Base-by-base conservation (phyloP, 2,888 invertebrate species). In the Acanthosepion pharaonis region DNA sequence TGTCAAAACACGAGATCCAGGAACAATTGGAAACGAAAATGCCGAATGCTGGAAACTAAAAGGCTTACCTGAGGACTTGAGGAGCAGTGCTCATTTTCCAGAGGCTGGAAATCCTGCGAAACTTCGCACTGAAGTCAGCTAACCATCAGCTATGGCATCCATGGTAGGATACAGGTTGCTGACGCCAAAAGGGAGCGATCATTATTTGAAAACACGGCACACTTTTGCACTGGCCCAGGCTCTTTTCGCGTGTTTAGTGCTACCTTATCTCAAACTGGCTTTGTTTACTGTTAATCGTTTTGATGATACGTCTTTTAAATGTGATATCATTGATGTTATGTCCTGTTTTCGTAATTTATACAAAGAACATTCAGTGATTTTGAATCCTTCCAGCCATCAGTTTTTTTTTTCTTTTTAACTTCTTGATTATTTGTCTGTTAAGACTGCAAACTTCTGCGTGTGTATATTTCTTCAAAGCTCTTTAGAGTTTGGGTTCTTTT, bases 31-130 rank as follows among this genome's bases (percentile, higher is more conserved):
- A 11, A 23, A 78, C n/a, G 1, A 33, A 78, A n/a, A n/a, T 78
- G 5, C n/a, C n/a, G 33, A 78, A 78, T 78, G 11, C n/a, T 33
- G 8, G 48, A 51, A 53, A n/a, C 28, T 53, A 11, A 48, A 28
- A 23, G 93, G 6, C 59, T 33, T 94, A 94, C 94, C 94, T 94
- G 94, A 94, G 94, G 64, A 94, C 94, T 94, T 94, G 94, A 94
- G 94, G 59, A 94, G 94, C 94, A 94, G 94, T 64, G 94, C 94
- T 94, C 94, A 94, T 94, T 59, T 94, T 94, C 94, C 94, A 94
- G 94, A 94, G 64, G 55, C 94, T 94, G 94, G 94, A 94, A 94
- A 94, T 64, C 94, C 94, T 55, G 94, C 64, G 64, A 64, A 94
- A 94, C 59, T 64, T 55, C 64, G 64, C 94, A 94, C 48, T 64